phyloP scores from a whole-genome alignment of 2,797 vertebrate species.

The Fringilla coelebs region DNA sequence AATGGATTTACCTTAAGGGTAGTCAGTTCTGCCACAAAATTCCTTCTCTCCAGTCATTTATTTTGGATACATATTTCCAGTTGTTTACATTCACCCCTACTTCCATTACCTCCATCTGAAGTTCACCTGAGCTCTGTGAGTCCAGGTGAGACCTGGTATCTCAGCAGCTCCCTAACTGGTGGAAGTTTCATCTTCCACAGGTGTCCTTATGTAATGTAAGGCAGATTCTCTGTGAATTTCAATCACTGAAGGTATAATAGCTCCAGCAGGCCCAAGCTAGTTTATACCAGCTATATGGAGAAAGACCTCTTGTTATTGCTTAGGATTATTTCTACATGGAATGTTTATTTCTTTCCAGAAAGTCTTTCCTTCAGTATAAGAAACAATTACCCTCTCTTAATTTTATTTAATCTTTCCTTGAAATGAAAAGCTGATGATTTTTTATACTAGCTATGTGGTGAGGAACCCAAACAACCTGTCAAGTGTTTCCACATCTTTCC shows the following conservation, averaged over 20 bases:
- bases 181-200: not conserved
- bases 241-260: not conserved
- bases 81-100: not conserved
- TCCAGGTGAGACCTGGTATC: not conserved
- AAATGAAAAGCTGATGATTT: not conserved
- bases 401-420: not conserved
- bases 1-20: not conserved
- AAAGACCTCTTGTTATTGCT: conserved; percentile 33
- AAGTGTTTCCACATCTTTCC: not conserved
- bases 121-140: not conserved
- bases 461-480: not conserved
- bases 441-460: not conserved
- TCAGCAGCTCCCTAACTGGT: not conserved
- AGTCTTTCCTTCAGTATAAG: not conserved
- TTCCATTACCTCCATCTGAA: not conserved
- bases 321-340: not conserved
- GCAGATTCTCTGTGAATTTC: not conserved
- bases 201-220: not conserved
- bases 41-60: not conserved
- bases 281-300: not conserved
- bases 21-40: not conserved
- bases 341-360: not conserved
- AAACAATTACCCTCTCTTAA: not conserved
- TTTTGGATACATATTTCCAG: not conserved
- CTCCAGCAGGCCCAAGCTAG: not conserved